Conservation (phyloP, 2,888 invertebrate species). For the Trisateles emortualis region DNA sequence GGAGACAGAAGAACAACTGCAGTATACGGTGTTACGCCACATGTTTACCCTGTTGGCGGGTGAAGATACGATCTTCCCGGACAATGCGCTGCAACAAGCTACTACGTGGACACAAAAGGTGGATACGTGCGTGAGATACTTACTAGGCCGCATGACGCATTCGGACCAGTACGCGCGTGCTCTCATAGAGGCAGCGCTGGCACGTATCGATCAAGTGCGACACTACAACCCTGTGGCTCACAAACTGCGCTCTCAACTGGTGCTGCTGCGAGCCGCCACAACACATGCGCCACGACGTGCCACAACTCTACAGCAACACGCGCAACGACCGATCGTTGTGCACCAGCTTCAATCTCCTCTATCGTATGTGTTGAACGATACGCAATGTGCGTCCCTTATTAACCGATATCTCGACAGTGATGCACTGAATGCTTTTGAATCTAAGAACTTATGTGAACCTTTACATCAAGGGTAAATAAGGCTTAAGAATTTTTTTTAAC, state of each 20-base stretch:
- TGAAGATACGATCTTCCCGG: constrained; percentile 28
- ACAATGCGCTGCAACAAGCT: constrained; percentile 23
- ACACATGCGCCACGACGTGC: neutral
- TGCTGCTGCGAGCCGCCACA: constrained; percentile 40
- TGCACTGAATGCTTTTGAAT: constrained; percentile 45
- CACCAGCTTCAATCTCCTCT: constrained; percentile 48
- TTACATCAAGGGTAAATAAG: constrained; percentile 12
- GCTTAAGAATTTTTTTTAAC: no score
- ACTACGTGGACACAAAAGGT: constrained; percentile 57
- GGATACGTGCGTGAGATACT: constrained; percentile 37
- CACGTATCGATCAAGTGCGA: constrained; percentile 41
- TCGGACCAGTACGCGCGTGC: constrained; percentile 56
- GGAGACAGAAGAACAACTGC: constrained; percentile 42
- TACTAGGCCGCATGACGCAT: constrained; percentile 48
- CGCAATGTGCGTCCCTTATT: constrained; percentile 51
- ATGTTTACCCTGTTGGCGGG: constrained; percentile 51
- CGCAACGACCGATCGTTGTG: constrained; percentile 25
- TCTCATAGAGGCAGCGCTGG: constrained; percentile 52
- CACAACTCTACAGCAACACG: constrained; percentile 10
- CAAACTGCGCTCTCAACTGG: constrained; percentile 48
- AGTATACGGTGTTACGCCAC: constrained; percentile 51
- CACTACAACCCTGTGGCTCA: constrained; percentile 23
- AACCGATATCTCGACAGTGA: constrained; percentile 49
- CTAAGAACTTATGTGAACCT: constrained; percentile 53
- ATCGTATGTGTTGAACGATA: constrained; percentile 44